Base-by-base conservation (phyloP, 2,113 vertebrate species). In the Oryzias melastigma region DNA sequence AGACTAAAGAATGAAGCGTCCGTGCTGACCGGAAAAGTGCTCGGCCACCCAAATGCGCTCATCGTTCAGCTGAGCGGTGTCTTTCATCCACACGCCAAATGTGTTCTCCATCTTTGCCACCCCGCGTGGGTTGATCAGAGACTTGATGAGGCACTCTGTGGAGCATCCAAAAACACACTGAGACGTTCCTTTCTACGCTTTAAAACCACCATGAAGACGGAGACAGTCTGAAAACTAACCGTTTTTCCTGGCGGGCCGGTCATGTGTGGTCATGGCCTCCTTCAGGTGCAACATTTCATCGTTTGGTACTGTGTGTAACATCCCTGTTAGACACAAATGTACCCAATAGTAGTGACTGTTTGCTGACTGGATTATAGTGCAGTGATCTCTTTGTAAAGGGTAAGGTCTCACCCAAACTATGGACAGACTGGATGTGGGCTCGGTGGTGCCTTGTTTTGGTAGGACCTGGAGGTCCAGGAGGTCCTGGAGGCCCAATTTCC, bases 41-140 rank as follows among this genome's bases (percentile, higher is more conserved):
- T 91, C 92, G 0, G 94, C 94, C 65, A 98, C 93, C 96, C 97
- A 98, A 71, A 99, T 93, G 13, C 91, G 90, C 27, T 95, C 93
- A 19, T 96, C 94, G 0, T 88, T 91, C 63, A 73, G 80, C 66
- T 81, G 85, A 13, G 91, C 88, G 0, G 93, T 91, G 81, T 99
- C 97, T 65, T 83, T 89, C 90, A 98, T 95, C 96, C 96, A 99
- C 0, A 94, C 89, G 51, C 97, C 97, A 65, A 96, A 99, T 0
- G 95, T 98, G 70, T 85, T 91, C 52, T 83, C 89, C 10, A 95
- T 91, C 48, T 91, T 95, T 2, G 92, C 82, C 42, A 97, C 80
- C 42, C 92, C 91, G 2, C 82, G 80, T 41, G 94, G 93, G 29
- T 92, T 94, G 83, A 93, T 93, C 29, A 98, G 90, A 15, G 94